These are phyloP conservation scores for Danio rerio DNA, from an alignment of 2,113 vertebrate species.

Conservation along the genomic window DNA sequence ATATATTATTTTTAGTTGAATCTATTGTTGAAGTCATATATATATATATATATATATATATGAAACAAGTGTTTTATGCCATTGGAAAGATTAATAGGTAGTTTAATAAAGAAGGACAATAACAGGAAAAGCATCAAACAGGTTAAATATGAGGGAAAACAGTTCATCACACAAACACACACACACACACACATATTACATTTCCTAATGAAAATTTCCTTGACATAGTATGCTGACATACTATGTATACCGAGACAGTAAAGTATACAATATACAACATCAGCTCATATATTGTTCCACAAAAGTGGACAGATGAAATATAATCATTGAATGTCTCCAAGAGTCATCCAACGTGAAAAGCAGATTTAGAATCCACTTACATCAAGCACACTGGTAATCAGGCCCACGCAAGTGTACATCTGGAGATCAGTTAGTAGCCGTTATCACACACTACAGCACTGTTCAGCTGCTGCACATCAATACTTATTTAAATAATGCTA, in stretches of 20 bases:
- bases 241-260: constrained; percentile 1
- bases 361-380: constrained; percentile 63
- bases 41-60: too few species aligned
- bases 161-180: not conserved
- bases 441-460: constrained; percentile 4
- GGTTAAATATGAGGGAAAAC: constrained; percentile 10
- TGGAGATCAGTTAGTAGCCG: constrained; percentile 56
- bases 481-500: not conserved
- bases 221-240: constrained; percentile 33
- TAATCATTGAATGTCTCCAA: not conserved
- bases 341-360: constrained; percentile 25
- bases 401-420: constrained; percentile 62
- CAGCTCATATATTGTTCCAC: not conserved
- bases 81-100: not conserved
- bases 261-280: not conserved
- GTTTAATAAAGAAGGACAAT: not conserved
- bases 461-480: not conserved
- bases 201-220: constrained; percentile 12
- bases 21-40: too few species aligned
- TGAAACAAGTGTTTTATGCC: too few species aligned
- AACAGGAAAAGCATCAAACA: constrained; percentile 13
- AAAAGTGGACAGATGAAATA: not conserved
- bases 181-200: not conserved
- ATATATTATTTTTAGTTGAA: too few species aligned
- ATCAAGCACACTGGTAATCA: constrained; percentile 60